Base-by-base conservation (phyloP, 2,888 invertebrate genomes). In the Chymomyza procnemis region DNA sequence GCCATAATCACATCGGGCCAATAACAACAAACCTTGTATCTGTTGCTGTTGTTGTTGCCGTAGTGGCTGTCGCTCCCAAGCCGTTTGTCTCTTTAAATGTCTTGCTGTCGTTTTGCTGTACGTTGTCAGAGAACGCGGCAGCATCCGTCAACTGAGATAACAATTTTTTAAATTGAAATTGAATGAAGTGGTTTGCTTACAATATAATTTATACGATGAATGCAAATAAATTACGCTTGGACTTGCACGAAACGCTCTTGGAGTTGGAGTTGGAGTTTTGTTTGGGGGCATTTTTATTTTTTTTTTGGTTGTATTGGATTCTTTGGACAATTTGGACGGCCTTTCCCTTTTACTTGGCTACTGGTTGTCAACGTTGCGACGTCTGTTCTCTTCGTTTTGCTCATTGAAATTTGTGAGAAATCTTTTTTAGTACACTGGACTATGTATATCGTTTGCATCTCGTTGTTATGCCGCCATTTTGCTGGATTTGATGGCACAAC, bases 101-200 rank as follows among this genome's bases (percentile, higher is more conserved):
- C 65, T 78, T 73, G 76, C 68, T 88, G 83, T 79, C 86, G 80
- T 73, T 80, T 76, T 73, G 74, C 77, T 76, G 86, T 82, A 78
- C 80, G 85, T 82, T 87, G 88, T 84, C 78, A 86, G 82, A 68
- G 86, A 88, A 79, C 82, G 88, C 87, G 85, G 88, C 86, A 87
- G 88, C 88, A 88, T 88, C 87, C 87, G 85, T 88, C 89, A 88
- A 77, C 78, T 75, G 75, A 88, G 89, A 88, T 89, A 90, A 89
- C 89, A 90, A 90, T 89, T 90, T 89, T 75, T 89, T 89, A 88
- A 90, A 90, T 90, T 89, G 89, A 89, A 89, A 89, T 88, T 89
- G 89, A 90, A 90, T 90, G 89, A 90, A 90, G 89, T 89, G 89
- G 89, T 90, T 90, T 89, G 88, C 88, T 90, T 89, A 90, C 90